Evolutionary conservation across 2,797 vertebrate genomes (phyloP), one percentile per base, ranked within the genome.

Genomic region (Eulemur mongoz): DNA sequence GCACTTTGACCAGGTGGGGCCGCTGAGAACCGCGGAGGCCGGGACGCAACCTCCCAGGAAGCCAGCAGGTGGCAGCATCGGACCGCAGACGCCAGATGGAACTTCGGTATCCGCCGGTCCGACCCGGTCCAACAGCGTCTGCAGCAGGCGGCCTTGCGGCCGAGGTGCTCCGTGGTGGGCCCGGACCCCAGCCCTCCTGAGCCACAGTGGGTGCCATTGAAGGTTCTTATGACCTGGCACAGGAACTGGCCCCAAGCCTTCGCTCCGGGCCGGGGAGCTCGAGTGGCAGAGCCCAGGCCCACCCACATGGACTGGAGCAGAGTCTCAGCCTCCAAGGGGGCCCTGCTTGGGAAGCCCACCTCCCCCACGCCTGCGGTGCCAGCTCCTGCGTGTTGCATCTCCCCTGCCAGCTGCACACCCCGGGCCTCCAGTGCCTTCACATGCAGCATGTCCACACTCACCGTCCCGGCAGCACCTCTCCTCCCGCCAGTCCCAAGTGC

Each of bases 61-160:
- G 69, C 84, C 97, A 95, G 90, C 73, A 97, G 97, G 81, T 88
- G 97, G 95, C 92, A 61, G 76, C 27, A 12, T 57, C 63, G 1
- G 76, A 63, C 87, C 23, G 7, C 35, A 93, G 86, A 95, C 32
- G 2, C 17, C 0, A 17, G 27, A 8, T 20, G 38, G 0, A 10
- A 2, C 25, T 5, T 59, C 23, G 1, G 57, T 10, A 27, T 59
- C 4, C 18, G n/a, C 35, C 2, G n/a, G 35, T 59, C 10, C 10
- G 1, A 27, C 4, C 9, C 3, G 27, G 35, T 27, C 35, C 52
- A 4, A 13, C 3, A 1, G 23, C 10, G 23, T 0, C 23, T 9
- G 1, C 45, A 6, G 40, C 22, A 32, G 48, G 45, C 1, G 27
- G 57, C 15, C 32, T 22, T 23, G 52, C 22, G 20, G 52, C 20